A percentile compares a stretch with the other conserved stretches of the same genome.
These are phyloP conservation scores for Perithous albicinctus DNA, from an alignment of 2,888 invertebrate genomes.

Conservation along the genomic window DNA sequence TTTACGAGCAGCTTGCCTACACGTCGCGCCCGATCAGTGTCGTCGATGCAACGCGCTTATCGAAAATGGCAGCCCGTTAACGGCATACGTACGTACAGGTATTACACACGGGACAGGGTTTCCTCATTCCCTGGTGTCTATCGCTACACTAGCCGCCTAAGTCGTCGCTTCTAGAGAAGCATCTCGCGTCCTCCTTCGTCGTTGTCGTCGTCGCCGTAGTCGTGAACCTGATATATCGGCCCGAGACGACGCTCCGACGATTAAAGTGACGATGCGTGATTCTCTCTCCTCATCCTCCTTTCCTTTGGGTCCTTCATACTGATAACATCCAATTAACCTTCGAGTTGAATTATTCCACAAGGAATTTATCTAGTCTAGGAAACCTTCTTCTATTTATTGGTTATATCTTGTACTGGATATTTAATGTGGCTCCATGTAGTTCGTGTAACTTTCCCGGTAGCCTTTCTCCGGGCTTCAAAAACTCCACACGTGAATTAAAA, in stretches of 20 bases:
- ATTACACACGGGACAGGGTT: conserved; percentile 64
- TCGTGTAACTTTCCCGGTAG: too few species aligned
- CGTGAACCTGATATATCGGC: conserved; percentile 64
- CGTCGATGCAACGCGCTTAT: conserved; percentile 82
- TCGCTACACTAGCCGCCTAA: conserved; percentile 50
- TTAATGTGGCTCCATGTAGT: too few species aligned
- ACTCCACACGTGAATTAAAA: too few species aligned
- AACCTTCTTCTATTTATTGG: not conserved
- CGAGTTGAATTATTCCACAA: conserved; percentile 57
- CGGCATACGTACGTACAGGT: conserved; percentile 73
- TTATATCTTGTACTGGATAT: too few species aligned
- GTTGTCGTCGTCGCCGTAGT: conserved; percentile 40
- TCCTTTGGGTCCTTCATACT: conserved; percentile 2
- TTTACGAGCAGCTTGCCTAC: conserved; percentile 84
- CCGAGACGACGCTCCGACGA: conserved; percentile 67
- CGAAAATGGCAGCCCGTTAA: conserved; percentile 84
- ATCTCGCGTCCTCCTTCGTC: conserved; percentile 63
- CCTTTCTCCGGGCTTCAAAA: too few species aligned
- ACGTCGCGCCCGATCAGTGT: conserved; percentile 83
- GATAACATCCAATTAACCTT: conserved; percentile 61
- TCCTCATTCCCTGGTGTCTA: conserved; percentile 30
- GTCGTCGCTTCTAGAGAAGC: conserved; percentile 65
- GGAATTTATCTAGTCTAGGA: conserved; percentile 21
- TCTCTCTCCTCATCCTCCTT: conserved; percentile 45
- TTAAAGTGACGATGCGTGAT: conserved; percentile 72